Base-by-base conservation (phyloP, 35 echinoderm and acorn worm genomes). In the Apostichopus parvimensis region DNA sequence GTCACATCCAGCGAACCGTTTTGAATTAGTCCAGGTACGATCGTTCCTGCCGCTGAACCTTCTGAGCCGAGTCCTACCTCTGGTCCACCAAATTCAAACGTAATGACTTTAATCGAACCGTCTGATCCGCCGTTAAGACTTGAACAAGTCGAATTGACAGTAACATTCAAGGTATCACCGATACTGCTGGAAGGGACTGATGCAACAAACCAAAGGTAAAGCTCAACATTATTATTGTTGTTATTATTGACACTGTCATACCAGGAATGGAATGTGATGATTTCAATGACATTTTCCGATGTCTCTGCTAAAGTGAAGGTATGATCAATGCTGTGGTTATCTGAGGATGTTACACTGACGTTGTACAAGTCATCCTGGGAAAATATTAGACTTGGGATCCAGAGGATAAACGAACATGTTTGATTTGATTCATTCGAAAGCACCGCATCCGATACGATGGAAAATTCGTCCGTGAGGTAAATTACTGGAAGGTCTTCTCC, bases 401-500 rank as follows among this genome's bases (percentile, higher is more conserved):
- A 25, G 11, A 82, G 55, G 6, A 54, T n/a, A 4, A 82, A 56
- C 9, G 79, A 82, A 54, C 79, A 82, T 0, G 45, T 82, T 4
- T 82, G 79, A 55, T 82, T 24, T 4, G 79, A 82, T 17, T 34
- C 79, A 82, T 82, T 82, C 1, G 79, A 53, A n/a, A 82, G 55
- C 10, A 55, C 14, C 55, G 57, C 34, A 82, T 82, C 53, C 14
- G 79, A 53, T 17, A 82, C 55, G 10, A 82, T 6, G 5, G 54
- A 82, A 14, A 82, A 82, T 7, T 82, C 55, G 54, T 82, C 79
- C 4, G 79, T 82, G 54, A 82, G 79, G 53, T 82, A 82, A 53
- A 82, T 56, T 14, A 82, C 55, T 5, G 79, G 79, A 18, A 82
- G 55, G 79, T 55, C 52, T 9, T 82, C 52, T 55, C 55, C 79